These are phyloP conservation scores for Nomada lathburiana DNA, from an alignment of 2,888 invertebrate genomes.

Conservation along the genomic window DNA sequence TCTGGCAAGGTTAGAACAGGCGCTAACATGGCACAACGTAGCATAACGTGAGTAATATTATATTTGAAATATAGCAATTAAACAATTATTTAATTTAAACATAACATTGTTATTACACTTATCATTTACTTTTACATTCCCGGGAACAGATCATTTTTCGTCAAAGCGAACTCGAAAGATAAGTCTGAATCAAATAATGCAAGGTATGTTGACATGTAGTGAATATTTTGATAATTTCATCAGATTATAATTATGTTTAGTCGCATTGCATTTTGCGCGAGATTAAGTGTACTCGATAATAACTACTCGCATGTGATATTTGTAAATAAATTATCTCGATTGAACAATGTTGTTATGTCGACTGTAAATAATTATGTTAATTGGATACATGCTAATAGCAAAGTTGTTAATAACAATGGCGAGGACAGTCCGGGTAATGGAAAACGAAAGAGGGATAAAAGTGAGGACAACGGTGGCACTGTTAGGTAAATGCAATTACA, in stretches of 20 bases:
- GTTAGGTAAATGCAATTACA: slow-evolving; percentile 62
- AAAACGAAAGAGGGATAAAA: slow-evolving; percentile 74
- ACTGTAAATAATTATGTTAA: slow-evolving; percentile 67
- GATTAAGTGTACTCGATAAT: slow-evolving; percentile 35
- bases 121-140: slow-evolving; percentile 14
- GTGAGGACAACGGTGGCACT: slow-evolving; percentile 48
- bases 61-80: neutral
- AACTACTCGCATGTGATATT: slow-evolving; percentile 29
- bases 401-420: slow-evolving; percentile 56
- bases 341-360: neutral
- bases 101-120: neutral
- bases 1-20: slow-evolving; percentile 58
- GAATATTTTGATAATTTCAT: slow-evolving; percentile 10
- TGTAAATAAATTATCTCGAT: slow-evolving; percentile 18
- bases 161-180: slow-evolving; percentile 74
- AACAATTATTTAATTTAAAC: neutral
- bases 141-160: slow-evolving; percentile 83
- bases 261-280: slow-evolving; percentile 40
- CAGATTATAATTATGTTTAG: slow-evolving; percentile 63
- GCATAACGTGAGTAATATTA: slow-evolving; percentile 76
- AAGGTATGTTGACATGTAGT: slow-evolving; percentile 71
- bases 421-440: slow-evolving; percentile 46
- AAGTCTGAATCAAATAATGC: slow-evolving; percentile 58
- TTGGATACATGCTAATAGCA: slow-evolving; percentile 68
- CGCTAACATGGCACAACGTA: slow-evolving; percentile 77